Evolutionary conservation across 2,797 vertebrate genomes (phyloP), one percentile per base, ranked within the genome.

Genomic region (Cichlasoma orientale): DNA sequence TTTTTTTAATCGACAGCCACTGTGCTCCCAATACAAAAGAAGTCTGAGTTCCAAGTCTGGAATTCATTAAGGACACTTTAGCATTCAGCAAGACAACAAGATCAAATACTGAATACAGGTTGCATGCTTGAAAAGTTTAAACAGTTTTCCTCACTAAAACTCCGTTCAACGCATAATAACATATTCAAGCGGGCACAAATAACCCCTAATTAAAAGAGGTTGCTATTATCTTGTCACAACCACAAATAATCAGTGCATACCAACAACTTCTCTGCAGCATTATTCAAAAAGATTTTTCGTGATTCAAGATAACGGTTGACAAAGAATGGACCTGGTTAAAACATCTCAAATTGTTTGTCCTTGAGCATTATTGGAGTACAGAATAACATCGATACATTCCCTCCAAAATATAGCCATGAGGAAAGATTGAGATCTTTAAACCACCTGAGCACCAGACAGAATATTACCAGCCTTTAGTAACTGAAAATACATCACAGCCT

Each of bases 361-460:
- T 93, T 93, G 92, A 85, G 83, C 70, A 44, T 82, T 87, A 79
- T 75, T 80, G 53, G 59, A 83, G 68, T 74, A 47, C 80, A 81
- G 52, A 92, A 86, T 84, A 82, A 83, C 90, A 90, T 79, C 23
- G 63, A 87, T 89, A 82, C 68, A 78, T 89, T 84, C 72, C 54
- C 79, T 87, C 55, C 72, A 83, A 87, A 90, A 88, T 72, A 79
- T 77, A 89, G 68, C 89, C 86, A 83, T 91, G 91, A 91, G 83
- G 80, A 78, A 88, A 92, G 82, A 93, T 91, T 92, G 86, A 91
- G 86, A 90, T 86, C 75, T 87, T 86, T 77, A 63, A 82, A 85
- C 84, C 92, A 93, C 89, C 93, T 94, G 93, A 91, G 89, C 89
- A 89, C 92, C 77, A 74, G 79, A 61, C 58, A 78, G 21, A 82